Conservation (phyloP, 2,797 vertebrate genomes). For the Taenioides sp. region DNA sequence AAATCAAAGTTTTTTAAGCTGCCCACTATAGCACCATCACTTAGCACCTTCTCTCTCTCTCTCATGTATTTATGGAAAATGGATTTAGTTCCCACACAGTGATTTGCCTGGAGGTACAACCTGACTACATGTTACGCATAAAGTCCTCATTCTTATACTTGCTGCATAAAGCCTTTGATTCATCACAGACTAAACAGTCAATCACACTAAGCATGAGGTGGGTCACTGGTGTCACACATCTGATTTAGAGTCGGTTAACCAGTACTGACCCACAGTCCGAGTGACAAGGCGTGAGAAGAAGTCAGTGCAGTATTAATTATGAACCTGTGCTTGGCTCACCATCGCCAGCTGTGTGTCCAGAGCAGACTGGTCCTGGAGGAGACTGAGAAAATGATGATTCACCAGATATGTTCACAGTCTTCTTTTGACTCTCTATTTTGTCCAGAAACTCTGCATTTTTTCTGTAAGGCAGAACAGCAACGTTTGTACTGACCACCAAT, state of each 20-base stretch:
- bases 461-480: slow-evolving; percentile 61
- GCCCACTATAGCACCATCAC: neutral
- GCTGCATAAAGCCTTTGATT: slow-evolving; percentile 40
- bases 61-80: slow-evolving; percentile 17
- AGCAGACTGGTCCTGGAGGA: slow-evolving; percentile 22
- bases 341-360: slow-evolving; percentile 31
- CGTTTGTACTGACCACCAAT: neutral
- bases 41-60: too few species aligned
- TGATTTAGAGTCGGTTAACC: slow-evolving; percentile 58
- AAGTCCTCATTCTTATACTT: slow-evolving; percentile 17
- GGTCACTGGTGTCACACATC: slow-evolving; percentile 37
- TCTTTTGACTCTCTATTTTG: slow-evolving; percentile 68
- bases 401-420: slow-evolving; percentile 4
- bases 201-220: slow-evolving; percentile 52
- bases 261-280: slow-evolving; percentile 32
- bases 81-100: slow-evolving; percentile 19
- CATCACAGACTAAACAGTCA: slow-evolving; percentile 60
- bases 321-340: slow-evolving; percentile 50
- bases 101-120: slow-evolving; percentile 20
- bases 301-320: slow-evolving; percentile 23
- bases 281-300: slow-evolving; percentile 58
- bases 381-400: slow-evolving; percentile 30
- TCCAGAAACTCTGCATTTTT: slow-evolving; percentile 87
- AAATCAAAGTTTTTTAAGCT: neutral
- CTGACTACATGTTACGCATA: slow-evolving; percentile 27